Conservation (phyloP, 1,140 invertebrate species). For the Cryptotermes secundus region DNA sequence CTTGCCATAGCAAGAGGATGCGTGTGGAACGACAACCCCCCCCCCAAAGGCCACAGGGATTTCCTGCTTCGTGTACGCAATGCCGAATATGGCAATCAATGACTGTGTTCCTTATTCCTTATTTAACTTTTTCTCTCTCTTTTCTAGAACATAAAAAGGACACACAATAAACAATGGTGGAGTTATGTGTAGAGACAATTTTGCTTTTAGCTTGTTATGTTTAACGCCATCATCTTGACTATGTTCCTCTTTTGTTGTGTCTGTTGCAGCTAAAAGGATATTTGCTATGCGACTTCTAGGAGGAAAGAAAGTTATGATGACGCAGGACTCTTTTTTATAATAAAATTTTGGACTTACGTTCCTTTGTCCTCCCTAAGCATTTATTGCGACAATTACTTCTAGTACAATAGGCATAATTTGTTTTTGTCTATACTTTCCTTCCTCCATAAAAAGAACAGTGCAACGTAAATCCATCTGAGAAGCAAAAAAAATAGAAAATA, state of each 20-base stretch:
- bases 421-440: background rate
- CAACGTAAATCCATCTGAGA: background rate
- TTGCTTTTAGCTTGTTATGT: background rate
- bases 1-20: too few relatives aligned
- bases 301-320: background rate
- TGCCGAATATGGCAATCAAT: too few relatives aligned
- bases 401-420: background rate
- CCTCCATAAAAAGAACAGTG: background rate
- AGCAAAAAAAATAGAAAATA: background rate
- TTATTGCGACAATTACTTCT: slow-evolving; percentile 1
- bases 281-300: background rate
- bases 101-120: too few relatives aligned
- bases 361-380: background rate
- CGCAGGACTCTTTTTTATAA: background rate
- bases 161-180: background rate
- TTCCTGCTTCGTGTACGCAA: too few relatives aligned
- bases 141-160: too few relatives aligned
- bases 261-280: background rate
- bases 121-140: too few relatives aligned
- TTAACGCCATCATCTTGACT: background rate
- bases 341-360: background rate
- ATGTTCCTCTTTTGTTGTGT: background rate
- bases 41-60: too few relatives aligned
- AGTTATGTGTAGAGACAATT: background rate
- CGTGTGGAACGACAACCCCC: too few relatives aligned